Base-by-base conservation (phyloP, 2,888 invertebrate species). In the Caenorhabditis uteleia region DNA sequence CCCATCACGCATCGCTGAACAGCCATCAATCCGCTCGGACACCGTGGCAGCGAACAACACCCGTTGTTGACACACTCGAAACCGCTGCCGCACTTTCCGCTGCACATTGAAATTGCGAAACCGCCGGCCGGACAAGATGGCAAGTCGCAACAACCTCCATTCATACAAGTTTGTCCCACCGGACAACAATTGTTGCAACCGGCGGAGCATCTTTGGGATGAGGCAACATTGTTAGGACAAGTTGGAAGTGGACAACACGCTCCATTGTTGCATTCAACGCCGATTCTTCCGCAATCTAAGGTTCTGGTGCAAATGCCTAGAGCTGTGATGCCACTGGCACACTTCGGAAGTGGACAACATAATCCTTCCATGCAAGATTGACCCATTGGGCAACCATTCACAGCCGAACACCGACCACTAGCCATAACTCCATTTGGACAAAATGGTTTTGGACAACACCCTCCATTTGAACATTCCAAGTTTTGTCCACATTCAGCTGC, bases 381-480 rank as follows among this genome's bases (percentile, higher is more conserved):
- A 8, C 76, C 76, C 31, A 61, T 53, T 8, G 54, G 49, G 34
- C 74, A 74, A n/a, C 61, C 56, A 7, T 54, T 60, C 2, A 48
- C 50, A 21, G 29, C 48, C 18, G 53, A 54, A 42, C 75, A 75
- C 33, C 73, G 65, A 27, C 67, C 57, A 14, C 47, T 53, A 10
- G 75, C 68, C 49, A 70, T 54, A 7, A 66, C 70, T 43, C 80
- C 80, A 8, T 74, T 75, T 12, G 82, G 80, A 54, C 82, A 82
- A 67, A 70, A 74, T n/a, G 78, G 77, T 40, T 74, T 65, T 8
- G 77, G 79, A 56, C 81, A 82, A 48, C 82, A 80, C 4, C 80
- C 82, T 7, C 80, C 80, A 46, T 78, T 79, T 5, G 75, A 73
- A 51, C 82, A 82, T 49, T 80, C 79, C 40, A 71, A 56, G n/a